Evolutionary conservation across 2,888 invertebrate species (phyloP), one percentile per base, ranked within the genome.

Genomic region (Eulithis testata): DNA sequence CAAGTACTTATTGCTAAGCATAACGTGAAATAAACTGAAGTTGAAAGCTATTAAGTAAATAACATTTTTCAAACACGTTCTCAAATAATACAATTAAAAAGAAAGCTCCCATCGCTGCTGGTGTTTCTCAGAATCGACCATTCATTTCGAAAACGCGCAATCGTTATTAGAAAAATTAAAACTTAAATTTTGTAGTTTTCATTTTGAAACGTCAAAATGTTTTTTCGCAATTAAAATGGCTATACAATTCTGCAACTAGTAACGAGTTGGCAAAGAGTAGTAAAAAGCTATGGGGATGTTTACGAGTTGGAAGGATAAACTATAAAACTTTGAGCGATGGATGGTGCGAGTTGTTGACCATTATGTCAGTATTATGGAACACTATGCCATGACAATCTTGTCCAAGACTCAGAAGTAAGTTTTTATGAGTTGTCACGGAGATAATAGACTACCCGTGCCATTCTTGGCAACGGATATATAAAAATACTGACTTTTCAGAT

Each of bases 141-240:
- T 52, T 4, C 36, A 36, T 52, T 52, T 36, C 1, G 8, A 47
- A 31, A 3, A n/a, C 11, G 36, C 52, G 8, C 37, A 37, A 31
- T 11, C 31, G 36, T 36, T 50, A 27, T 50, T 36, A 31, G 12
- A 36, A 6, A 12, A 37, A 37, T 52, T 52, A 37, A 8, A 52
- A 52, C 27, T 36, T 27, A 6, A 50, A 52, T 37, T 36, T 12
- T 52, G n/a, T 37, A 52, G n/a, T 37, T 37, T n/a, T 1, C 0
- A n/a, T 36, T 51, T 37, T 52, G 37, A 31, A 36, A 51, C n/a
- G 11, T 31, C 40, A 40, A 11, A 40, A 40, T 40, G 40, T 8
- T 40, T 51, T 31, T 51, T 50, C 50, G 27, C 50, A 27, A 51
- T 31, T 31, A 51, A 31, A 51, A 52, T 14, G 14, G 47, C 9